Evolutionary conservation across 2,797 vertebrate genomes (phyloP).

Genomic region (Nannoperca australis): DNA sequence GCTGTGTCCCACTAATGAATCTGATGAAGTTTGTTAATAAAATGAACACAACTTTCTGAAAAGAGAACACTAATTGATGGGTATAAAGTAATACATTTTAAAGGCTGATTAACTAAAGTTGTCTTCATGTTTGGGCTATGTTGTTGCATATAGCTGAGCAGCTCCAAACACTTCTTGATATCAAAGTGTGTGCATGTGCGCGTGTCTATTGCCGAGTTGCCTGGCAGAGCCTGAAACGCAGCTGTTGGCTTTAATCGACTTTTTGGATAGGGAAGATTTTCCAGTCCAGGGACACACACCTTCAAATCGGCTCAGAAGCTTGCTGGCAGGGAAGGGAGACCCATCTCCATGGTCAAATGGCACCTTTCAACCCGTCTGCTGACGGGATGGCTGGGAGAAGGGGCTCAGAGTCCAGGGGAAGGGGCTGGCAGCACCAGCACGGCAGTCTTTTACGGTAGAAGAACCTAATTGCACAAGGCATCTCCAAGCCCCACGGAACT

Average conservation of each 20-base stretch:
- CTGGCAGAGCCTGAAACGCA: slow-evolving; percentile 87
- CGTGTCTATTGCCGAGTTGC: slow-evolving; percentile 59
- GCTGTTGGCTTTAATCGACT: slow-evolving; percentile 88
- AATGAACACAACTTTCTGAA: slow-evolving; percentile 57
- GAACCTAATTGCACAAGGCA: slow-evolving; percentile 81
- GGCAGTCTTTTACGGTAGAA: slow-evolving; percentile 73
- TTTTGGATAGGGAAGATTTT: slow-evolving; percentile 85
- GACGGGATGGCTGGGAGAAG: slow-evolving; percentile 71
- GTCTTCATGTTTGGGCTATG: slow-evolving; percentile 44
- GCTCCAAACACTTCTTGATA: slow-evolving; percentile 74
- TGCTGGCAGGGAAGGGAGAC: slow-evolving; percentile 77
- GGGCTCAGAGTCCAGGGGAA: slow-evolving; percentile 71
- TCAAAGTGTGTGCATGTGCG: slow-evolving; percentile 67
- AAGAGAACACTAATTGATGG: slow-evolving; percentile 68
- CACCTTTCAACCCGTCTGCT: slow-evolving; percentile 81
- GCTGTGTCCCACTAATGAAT: slow-evolving; percentile 71
- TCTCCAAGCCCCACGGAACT: slow-evolving; percentile 78
- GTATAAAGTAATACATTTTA: slow-evolving; percentile 60
- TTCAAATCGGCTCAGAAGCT: slow-evolving; percentile 86
- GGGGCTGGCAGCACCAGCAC: slow-evolving; percentile 71
- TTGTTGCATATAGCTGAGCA: slow-evolving; percentile 60
- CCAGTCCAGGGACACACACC: slow-evolving; percentile 81
- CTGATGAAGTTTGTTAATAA: slow-evolving; percentile 72
- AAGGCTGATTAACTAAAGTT: slow-evolving; percentile 76
- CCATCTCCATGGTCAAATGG: slow-evolving; percentile 81